These are phyloP conservation scores for Gobio gobio DNA, from an alignment of 2,113 vertebrate genomes.

Conservation along the genomic window DNA sequence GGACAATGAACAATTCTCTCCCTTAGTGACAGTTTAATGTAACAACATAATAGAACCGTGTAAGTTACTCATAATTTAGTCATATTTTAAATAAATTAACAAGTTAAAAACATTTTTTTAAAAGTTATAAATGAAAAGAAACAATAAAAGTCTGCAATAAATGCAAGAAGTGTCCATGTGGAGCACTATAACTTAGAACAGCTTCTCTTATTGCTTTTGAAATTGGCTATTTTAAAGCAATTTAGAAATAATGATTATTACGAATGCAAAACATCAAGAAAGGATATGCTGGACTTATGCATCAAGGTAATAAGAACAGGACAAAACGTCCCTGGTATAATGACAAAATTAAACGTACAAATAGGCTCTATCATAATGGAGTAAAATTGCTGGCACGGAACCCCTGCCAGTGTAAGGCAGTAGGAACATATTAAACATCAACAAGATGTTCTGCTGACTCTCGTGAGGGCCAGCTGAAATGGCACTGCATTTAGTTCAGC, in stretches of 20 bases:
- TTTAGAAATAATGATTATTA: neutral
- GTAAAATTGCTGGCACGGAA: conserved; percentile 7
- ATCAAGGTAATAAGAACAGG: conserved; percentile 4
- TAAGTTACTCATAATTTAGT: no score
- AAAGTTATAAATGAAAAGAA: no score
- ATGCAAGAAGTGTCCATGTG: neutral
- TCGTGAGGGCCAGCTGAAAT: neutral
- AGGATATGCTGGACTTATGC: neutral
- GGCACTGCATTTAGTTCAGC: neutral
- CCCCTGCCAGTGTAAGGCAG: neutral
- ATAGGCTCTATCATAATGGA: conserved; percentile 4
- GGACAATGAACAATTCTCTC: no score
- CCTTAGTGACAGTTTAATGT: no score
- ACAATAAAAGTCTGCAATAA: neutral
- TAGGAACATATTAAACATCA: neutral
- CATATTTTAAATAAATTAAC: no score
- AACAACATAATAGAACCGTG: no score
- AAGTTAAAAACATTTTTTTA: no score
- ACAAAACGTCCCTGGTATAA: neutral
- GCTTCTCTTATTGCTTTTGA: neutral
- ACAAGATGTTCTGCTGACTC: conserved; percentile 5
- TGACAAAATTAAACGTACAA: neutral
- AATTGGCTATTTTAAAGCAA: neutral
- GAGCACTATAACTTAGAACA: neutral
- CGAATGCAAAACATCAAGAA: neutral